Evolutionary conservation across 2,797 vertebrate species (phyloP).

Genomic region (Fundulus diaphanus): DNA sequence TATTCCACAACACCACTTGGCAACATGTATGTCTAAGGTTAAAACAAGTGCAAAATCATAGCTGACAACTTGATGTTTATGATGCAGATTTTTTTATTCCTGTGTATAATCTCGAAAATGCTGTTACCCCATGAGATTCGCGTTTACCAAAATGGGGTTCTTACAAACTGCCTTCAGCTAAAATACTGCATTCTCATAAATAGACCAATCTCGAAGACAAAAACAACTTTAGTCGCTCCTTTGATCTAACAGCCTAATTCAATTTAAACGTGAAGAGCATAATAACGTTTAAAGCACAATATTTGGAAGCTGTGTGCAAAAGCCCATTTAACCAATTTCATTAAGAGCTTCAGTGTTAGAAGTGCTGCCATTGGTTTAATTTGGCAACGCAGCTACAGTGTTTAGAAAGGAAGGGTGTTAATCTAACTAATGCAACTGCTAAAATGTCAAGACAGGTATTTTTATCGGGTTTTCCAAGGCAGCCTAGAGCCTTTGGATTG

Average conservation of each 20-base stretch:
- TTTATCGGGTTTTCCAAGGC: conserved; percentile 20
- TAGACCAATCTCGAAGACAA: neutral
- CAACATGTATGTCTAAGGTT: neutral
- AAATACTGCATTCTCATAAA: neutral
- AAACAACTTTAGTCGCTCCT: neutral
- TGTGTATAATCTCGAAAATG: neutral
- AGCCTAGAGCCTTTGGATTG: neutral
- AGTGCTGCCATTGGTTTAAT: neutral
- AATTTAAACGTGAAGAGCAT: too few relatives aligned
- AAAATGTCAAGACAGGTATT: conserved; percentile 28
- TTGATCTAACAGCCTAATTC: neutral
- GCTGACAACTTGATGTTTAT: neutral
- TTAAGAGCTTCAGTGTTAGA: conserved; percentile 13
- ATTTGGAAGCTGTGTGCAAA: neutral
- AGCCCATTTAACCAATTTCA: neutral
- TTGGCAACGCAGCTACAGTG: conserved; percentile 1
- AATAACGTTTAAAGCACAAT: conserved; percentile 1
- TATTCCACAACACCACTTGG: neutral
- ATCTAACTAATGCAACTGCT: conserved; percentile 15
- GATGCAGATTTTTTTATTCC: neutral
- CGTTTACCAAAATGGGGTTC: neutral
- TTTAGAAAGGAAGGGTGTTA: conserved; percentile 10
- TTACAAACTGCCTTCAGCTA: neutral
- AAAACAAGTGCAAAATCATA: neutral
- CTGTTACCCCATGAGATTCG: neutral